Percentiles rank a stretch among this genome's conserved stretches.
Conservation (phyloP, 2,888 invertebrate genomes). For the Busseola fusca region DNA sequence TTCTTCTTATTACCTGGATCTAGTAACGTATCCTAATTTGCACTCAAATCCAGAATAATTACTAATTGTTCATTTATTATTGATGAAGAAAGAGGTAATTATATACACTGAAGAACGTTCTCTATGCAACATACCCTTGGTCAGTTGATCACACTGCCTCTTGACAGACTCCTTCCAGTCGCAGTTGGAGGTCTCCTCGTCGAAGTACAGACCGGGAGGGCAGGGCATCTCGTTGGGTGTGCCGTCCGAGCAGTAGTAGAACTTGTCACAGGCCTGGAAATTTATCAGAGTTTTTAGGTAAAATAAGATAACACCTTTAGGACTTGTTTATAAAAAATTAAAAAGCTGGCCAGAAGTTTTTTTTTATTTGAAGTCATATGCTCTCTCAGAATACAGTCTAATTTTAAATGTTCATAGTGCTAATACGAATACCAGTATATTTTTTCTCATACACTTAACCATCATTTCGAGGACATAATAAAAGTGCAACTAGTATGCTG, state of each 20-base stretch:
- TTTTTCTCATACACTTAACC: neutral
- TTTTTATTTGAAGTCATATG: neutral
- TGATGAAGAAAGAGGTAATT: neutral
- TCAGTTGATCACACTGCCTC: conserved; percentile 80
- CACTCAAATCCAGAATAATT: neutral
- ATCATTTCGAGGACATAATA: neutral
- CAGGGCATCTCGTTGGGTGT: conserved; percentile 91
- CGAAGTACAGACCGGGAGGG: conserved; percentile 93
- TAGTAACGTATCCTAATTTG: neutral
- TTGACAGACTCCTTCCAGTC: conserved; percentile 92
- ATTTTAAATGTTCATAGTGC: neutral
- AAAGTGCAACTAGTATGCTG: neutral
- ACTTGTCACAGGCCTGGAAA: conserved; percentile 91
- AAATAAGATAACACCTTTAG: neutral
- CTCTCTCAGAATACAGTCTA: neutral
- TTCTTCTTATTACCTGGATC: neutral
- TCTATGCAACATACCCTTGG: conserved; percentile 76
- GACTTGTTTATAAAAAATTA: neutral
- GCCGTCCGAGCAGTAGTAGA: conserved; percentile 94
- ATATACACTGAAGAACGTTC: neutral
- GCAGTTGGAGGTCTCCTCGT: conserved; percentile 92
- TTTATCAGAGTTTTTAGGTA: neutral
- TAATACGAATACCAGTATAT: neutral
- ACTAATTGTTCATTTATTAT: neutral
- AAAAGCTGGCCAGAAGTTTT: no score